Conservation (phyloP, 2,797 vertebrate species). For the Lagocephalus sceleratus region DNA sequence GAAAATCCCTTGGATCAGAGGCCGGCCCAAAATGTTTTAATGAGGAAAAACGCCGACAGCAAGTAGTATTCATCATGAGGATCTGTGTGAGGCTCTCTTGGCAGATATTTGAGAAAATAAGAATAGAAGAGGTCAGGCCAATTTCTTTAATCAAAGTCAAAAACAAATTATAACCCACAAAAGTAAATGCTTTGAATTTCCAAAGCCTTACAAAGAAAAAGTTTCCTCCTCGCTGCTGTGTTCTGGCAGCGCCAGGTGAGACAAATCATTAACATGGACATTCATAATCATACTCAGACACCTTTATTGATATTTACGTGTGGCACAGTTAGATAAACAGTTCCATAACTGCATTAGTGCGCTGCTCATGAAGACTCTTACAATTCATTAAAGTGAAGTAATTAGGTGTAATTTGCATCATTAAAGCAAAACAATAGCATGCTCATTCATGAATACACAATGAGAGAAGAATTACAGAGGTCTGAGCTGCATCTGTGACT, state of each 20-base stretch:
- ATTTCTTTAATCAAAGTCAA: constrained; percentile 6
- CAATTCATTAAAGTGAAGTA: constrained; percentile 62
- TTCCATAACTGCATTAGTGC: constrained; percentile 58
- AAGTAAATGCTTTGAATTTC: constrained; percentile 6
- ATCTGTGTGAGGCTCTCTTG: constrained; percentile 35
- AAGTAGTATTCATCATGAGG: constrained; percentile 62
- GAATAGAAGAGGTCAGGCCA: background rate
- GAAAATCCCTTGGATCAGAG: constrained; percentile 40
- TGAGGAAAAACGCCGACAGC: constrained; percentile 60
- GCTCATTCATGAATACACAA: constrained; percentile 72
- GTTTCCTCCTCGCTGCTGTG: too few species aligned
- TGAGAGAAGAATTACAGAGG: constrained; percentile 63
- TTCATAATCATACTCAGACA: constrained; percentile 36
- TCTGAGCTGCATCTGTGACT: constrained; percentile 56
- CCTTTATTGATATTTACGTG: constrained; percentile 55
- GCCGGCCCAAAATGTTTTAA: constrained; percentile 54
- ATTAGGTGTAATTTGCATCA: constrained; percentile 73
- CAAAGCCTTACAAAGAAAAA: constrained; percentile 4
- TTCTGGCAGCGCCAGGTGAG: constrained; percentile 26
- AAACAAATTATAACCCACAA: constrained; percentile 17
- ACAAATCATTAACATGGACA: constrained; percentile 30
- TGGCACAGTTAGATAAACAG: constrained; percentile 57
- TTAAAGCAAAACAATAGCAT: constrained; percentile 71
- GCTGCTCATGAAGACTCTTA: constrained; percentile 55
- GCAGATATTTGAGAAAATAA: constrained; percentile 26